These are phyloP conservation scores for Amblyteles armatorius DNA, from an alignment of 2,888 invertebrate species.

Conservation along the genomic window DNA sequence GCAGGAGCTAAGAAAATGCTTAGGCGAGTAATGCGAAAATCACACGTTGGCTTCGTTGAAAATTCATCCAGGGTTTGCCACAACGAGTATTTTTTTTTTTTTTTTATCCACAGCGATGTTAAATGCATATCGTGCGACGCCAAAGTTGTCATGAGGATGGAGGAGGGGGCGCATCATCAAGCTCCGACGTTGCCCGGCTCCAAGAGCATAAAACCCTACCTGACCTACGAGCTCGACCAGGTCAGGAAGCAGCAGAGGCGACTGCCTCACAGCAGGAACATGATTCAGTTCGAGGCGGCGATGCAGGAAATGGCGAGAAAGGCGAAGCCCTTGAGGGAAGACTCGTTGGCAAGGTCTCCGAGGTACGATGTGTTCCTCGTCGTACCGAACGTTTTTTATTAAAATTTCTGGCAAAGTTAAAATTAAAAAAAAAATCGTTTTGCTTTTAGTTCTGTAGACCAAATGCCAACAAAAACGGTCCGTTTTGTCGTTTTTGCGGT, in stretches of 20 bases:
- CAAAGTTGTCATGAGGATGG: conserved; percentile 89
- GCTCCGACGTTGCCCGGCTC: conserved; percentile 86
- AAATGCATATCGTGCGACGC: conserved; percentile 93
- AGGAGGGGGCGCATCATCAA: conserved; percentile 85
- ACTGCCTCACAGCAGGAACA: conserved; percentile 83
- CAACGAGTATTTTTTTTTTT: not conserved
- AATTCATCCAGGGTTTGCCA: too few species aligned
- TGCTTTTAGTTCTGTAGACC: too few species aligned
- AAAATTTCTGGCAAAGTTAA: too few species aligned
- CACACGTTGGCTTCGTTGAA: too few species aligned
- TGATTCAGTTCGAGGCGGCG: conserved; percentile 84
- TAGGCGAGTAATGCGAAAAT: conserved; percentile 82
- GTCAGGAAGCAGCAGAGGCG: conserved; percentile 85
- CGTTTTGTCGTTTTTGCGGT: too few species aligned
- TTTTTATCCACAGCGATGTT: conserved; percentile 86
- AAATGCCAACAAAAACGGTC: too few species aligned
- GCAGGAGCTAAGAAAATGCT: conserved; percentile 90
- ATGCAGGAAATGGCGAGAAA: conserved; percentile 79
- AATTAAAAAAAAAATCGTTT: too few species aligned
- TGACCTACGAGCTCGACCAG: conserved; percentile 90
- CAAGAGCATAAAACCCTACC: conserved; percentile 89
- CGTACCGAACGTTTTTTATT: too few species aligned
- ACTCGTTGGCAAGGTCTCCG: conserved; percentile 70
- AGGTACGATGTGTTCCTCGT: conserved; percentile 58
- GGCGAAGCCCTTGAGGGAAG: conserved; percentile 67